A percentile compares a stretch with the other conserved stretches of the same genome.
These are phyloP conservation scores for Ceratosolen solmsi DNA, from an alignment of 1,140 invertebrate species.

Conservation along the genomic window DNA sequence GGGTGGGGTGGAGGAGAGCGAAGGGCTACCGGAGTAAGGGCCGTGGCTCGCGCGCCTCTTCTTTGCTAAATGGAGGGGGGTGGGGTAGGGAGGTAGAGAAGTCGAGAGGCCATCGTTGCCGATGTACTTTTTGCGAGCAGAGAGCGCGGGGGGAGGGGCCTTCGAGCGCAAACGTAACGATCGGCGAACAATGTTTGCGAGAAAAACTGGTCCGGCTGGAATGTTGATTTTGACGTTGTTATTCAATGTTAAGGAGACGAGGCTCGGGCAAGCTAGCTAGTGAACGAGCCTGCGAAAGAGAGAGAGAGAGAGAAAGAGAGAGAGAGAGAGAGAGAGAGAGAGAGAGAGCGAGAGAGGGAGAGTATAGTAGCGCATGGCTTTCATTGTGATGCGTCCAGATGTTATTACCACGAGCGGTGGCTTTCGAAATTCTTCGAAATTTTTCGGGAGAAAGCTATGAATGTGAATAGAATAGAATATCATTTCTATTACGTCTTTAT, in stretches of 20 bases:
- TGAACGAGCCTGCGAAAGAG: not conserved
- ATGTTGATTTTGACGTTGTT: constrained; percentile 53
- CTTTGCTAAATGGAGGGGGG: not conserved
- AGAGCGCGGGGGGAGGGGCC: not conserved
- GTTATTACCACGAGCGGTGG: not conserved
- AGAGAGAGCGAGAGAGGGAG: not conserved
- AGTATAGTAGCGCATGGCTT: not conserved
- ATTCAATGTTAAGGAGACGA: constrained; percentile 48
- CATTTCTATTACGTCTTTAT: not conserved
- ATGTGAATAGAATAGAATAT: not conserved
- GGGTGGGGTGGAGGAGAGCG: not conserved
- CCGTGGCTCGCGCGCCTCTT: not conserved
- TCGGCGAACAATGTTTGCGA: constrained; percentile 49
- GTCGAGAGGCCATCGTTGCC: not conserved
- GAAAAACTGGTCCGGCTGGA: constrained; percentile 52
- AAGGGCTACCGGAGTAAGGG: not conserved
- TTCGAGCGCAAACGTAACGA: constrained; percentile 49
- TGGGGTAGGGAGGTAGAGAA: not conserved
- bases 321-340: not conserved
- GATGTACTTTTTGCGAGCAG: constrained; percentile 23
- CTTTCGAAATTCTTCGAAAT: constrained; percentile 18
- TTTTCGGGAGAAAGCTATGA: constrained; percentile 12
- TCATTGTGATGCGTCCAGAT: not conserved
- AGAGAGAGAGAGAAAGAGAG: not conserved
- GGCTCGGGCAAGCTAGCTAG: not conserved